Evolutionary conservation across 1,140 invertebrate species (phyloP), one percentile per base, ranked within the genome.

Genomic region (Cotesia typhae): DNA sequence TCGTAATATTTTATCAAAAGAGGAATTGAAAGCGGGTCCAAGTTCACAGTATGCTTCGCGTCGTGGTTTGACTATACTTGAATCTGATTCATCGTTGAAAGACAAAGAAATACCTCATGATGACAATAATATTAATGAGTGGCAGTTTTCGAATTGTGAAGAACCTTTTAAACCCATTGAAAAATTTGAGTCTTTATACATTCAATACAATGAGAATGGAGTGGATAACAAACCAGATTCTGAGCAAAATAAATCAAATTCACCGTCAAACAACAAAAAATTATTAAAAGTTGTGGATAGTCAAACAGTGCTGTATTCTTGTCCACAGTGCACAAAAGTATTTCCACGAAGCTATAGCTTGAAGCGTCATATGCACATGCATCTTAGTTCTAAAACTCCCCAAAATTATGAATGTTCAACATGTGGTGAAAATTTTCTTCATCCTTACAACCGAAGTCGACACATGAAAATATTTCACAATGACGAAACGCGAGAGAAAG

Each of bases 101-200:
- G 38, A 38, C 20, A 12, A 64, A 20, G 37, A 38, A 14, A 64
- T 38, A 37, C 17, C 3, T 60, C 10, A 10, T 2, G 6, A 60
- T 60, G 37, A 64, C 20, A 64, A 38, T 14, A 64, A 20, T 64
- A 20, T 51, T 20, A 35, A 83, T 55, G 71, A 75, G n/a, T 90
- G 88, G 87, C 81, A 84, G 75, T 92, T 90, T 82, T 91, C 88
- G 80, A 90, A 92, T 78, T 92, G 91, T 79, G 82, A 88, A 41
- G 82, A 88, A 72, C 83, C 83, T 67, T 91, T 92, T 82, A 74
- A 77, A 65, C 87, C 88, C 5, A 88, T 88, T 6, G 86, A 88
- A n/a, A 85, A 89, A 68, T 80, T 90, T 6, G 88, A 88, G 61
- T 90, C 91, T 81, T 81, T 90, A 36, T 87, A 88, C 59, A 78